Base-by-base conservation (phyloP, 2,797 vertebrate genomes). In the Echiichthys vipera region DNA sequence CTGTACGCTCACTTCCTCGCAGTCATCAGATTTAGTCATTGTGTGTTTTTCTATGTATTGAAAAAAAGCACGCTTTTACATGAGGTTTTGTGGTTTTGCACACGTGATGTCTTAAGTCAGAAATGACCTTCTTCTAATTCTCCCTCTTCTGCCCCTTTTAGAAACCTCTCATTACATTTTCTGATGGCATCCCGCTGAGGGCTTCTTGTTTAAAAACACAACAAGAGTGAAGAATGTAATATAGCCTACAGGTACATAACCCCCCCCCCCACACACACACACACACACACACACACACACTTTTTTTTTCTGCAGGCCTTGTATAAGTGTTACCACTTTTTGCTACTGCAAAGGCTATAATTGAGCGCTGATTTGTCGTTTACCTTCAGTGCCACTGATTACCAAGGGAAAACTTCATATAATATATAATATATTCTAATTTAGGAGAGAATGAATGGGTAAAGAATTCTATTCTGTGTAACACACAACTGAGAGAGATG, bases 81-180 rank as follows among this genome's bases (percentile, higher is more conserved):
- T 84, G 85, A 85, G 79, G 87, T 93, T 89, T 92, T 92, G 92
- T 93, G 91, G 77, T 92, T 93, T 92, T 93, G 92, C 92, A 93
- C 88, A 93, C 67, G 91, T 92, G 89, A 90, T 85, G 86, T 91
- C 91, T 92, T 88, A 84, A 92, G 84, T 90, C 88, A 91, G 71
- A 88, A 85, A 88, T 88, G 81, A 85, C 90, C 88, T 92, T 92
- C 84, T 88, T 84, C 83, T 81, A 78, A 83, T 74, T 77, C 66
- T 79, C 84, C 82, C 75, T 80, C 71, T 84, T 77, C 77, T 82
- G 67, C 66, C 68, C 87, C 77, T 82, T 90, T 82, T 58, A 74
- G 50, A 90, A 84, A 84, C 75, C n/a, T 78, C 76, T 78, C 75
- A 50, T 53, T 62, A 77, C 55, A 65, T 87, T 85, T 82, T 73